These are phyloP conservation scores for Cyanistes caeruleus DNA, from an alignment of 2,113 vertebrate genomes.

Conservation along the genomic window DNA sequence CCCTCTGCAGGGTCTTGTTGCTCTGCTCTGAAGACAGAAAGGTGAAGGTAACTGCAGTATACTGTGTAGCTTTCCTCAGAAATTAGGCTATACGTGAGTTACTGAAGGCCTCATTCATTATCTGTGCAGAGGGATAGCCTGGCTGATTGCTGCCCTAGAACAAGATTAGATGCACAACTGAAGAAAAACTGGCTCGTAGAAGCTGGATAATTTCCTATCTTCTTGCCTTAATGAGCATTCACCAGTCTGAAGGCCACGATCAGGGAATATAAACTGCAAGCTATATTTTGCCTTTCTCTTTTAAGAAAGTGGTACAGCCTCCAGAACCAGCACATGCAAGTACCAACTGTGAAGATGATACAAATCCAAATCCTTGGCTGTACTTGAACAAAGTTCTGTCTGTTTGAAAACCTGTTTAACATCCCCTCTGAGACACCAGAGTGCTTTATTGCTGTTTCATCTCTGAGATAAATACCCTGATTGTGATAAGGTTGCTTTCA, in stretches of 20 bases:
- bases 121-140: not conserved
- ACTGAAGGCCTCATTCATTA: not conserved
- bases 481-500: not conserved
- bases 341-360: not conserved
- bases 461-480: not conserved
- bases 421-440: not conserved
- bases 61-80: not conserved
- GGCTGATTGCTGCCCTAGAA: not conserved
- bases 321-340: not conserved
- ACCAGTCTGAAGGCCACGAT: not conserved
- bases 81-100: not conserved
- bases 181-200: not conserved
- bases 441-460: not conserved
- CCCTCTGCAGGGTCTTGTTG: not conserved
- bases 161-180: not conserved
- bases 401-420: conserved; percentile 19
- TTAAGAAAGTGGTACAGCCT: not conserved
- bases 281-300: not conserved
- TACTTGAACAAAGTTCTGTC: not conserved
- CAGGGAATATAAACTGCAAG: not conserved
- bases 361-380: not conserved
- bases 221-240: not conserved
- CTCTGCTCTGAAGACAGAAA: not conserved
- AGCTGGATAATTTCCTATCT: not conserved
- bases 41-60: not conserved